Percentiles rank a stretch among this genome's conserved stretches.
phyloP scores from a whole-genome alignment of 2,797 vertebrate genomes.

The Sciurus carolinensis region DNA sequence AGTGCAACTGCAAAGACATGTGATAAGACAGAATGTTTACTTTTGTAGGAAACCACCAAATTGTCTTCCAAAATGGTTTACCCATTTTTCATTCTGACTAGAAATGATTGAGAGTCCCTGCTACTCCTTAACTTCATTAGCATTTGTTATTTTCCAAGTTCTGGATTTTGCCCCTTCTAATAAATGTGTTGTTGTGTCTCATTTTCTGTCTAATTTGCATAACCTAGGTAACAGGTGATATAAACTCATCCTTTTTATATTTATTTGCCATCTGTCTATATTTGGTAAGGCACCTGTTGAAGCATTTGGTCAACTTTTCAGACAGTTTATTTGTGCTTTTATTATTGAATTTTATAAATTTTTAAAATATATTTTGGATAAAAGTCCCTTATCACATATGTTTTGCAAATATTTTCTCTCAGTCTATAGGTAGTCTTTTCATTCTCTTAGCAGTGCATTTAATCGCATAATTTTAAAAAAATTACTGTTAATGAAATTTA shows the following conservation, averaged over 20 bases:
- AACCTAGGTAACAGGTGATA: background rate
- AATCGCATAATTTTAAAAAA: background rate
- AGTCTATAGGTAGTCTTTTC: background rate
- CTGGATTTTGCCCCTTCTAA: too few relatives aligned
- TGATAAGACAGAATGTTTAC: background rate
- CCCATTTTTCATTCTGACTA: background rate
- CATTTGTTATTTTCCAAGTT: background rate
- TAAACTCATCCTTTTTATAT: background rate
- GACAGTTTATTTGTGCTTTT: background rate
- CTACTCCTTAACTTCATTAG: background rate
- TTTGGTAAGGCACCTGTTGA: background rate
- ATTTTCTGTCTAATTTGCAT: background rate
- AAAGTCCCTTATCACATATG: background rate
- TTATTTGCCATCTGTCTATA: background rate
- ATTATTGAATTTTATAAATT: background rate
- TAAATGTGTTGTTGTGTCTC: background rate
- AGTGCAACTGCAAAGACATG: background rate
- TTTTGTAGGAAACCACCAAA: background rate
- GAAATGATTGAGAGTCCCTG: background rate
- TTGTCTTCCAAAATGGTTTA: background rate
- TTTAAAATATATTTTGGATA: background rate
- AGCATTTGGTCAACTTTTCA: background rate
- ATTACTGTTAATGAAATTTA: background rate
- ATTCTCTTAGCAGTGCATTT: background rate
- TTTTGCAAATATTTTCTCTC: background rate